phyloP scores from a whole-genome alignment of 1,140 invertebrate species.

The Drosophila funebris region DNA sequence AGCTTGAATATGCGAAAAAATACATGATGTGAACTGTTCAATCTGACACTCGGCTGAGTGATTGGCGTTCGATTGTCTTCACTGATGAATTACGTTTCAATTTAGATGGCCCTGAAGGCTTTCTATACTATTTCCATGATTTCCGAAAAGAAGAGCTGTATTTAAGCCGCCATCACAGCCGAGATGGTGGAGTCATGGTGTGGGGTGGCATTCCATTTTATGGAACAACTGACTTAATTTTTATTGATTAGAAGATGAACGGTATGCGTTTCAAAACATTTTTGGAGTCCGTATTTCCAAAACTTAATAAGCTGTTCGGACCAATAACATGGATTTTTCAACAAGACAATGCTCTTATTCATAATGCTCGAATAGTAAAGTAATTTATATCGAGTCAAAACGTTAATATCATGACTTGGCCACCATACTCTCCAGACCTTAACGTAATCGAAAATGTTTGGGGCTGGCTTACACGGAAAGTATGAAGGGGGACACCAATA shows the following conservation, averaged over 20 bases:
- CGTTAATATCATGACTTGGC: no score
- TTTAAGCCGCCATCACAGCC: slow-evolving; percentile 25
- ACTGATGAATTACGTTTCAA: slow-evolving; percentile 36
- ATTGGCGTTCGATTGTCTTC: slow-evolving; percentile 32
- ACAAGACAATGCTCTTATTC: slow-evolving; percentile 18
- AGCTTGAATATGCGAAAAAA: slow-evolving; percentile 30
- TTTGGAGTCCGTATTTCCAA: slow-evolving; percentile 23
- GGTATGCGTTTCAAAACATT: slow-evolving; percentile 25
- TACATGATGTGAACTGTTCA: slow-evolving; percentile 24
- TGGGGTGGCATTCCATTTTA: slow-evolving; percentile 36
- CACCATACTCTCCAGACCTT: no score
- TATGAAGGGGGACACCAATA: no score
- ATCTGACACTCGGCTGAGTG: slow-evolving; percentile 28
- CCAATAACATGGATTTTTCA: no score
- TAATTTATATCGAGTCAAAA: no score
- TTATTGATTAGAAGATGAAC: slow-evolving; percentile 28
- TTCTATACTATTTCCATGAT: slow-evolving; percentile 19
- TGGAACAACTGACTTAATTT: slow-evolving; percentile 35
- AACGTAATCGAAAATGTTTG: no score
- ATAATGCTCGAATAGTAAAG: no score
- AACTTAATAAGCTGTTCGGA: slow-evolving; percentile 22
- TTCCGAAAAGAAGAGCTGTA: slow-evolving; percentile 17
- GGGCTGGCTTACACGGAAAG: no score
- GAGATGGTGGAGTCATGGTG: slow-evolving; percentile 19
- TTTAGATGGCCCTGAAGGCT: no score